Base-by-base conservation (phyloP, 2,888 invertebrate species). In the Melanostoma scalare region DNA sequence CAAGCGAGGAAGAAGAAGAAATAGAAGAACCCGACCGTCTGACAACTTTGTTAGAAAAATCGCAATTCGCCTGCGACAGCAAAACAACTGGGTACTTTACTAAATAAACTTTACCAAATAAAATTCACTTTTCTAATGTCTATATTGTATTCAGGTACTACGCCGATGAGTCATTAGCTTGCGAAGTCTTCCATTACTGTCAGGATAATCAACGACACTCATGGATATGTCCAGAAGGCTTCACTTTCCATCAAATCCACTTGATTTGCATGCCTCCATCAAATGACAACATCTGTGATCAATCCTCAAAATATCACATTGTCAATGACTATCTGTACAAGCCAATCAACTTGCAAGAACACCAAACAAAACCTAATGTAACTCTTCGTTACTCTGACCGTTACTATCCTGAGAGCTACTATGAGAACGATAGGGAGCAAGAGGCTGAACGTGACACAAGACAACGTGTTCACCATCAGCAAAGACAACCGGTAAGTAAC, bases 161-260 rank as follows among this genome's bases (percentile, higher is more conserved):
- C 89, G 97, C 97, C 35, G 97, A 97, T 89, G 96, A 96, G 88
- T 96, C 95, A 53, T 93, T 98, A 33, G 94, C 94, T 88, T 98
- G 97, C 89, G 97, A 97, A 91, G 96, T 97, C 46, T 98, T 97
- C 94, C 97, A 97, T 89, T 97, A 97, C 91, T 97, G 97, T 89
- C 96, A 97, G 89, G 97, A 96, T 87, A 96, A 95, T 87, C 96
- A 96, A 46, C 95, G 95, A 88, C 97, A 97, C 91, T 97, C 97
- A 2, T 98, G 97, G 97, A 95, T 97, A 88, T 98, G 97, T 88
- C 97, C 97, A 0, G 96, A 97, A 88, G 97, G 97, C 71, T 97
- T 97, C 65, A 90, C 89, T 8, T 91, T 91, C 87, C 91, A 92
- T 67, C 93, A 97, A 95, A 96, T 97, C 9, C 97, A 98, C 89